Base-by-base conservation (phyloP, 1,140 invertebrate genomes). In the Drosophila albomicans region DNA sequence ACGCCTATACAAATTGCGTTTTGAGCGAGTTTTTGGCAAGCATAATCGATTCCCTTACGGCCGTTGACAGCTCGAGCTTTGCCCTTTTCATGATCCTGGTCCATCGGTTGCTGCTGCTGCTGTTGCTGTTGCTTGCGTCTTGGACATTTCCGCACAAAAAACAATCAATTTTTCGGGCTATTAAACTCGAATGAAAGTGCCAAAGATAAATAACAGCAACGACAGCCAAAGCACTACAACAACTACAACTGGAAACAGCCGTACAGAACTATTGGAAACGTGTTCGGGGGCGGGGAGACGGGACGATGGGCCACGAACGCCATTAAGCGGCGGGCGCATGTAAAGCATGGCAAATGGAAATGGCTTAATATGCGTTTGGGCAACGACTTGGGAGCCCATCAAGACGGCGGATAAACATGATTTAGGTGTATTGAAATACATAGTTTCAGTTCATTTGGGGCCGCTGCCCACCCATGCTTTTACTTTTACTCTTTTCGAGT, bases 121-220 rank as follows among this genome's bases (percentile, higher is more conserved):
- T 8, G 5, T 2, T 48, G 48, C 20, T 20, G 62, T 52, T 74
- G 56, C 70, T 69, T 86, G 75, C 70, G 16, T 5, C 13, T 20
- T 16, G 46, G 32, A 56, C 52, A 89, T 89, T 81, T 89, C 86
- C 85, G 85, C 62, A 89, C 85, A 77, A 72, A 84, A 91, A 91
- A 91, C 90, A 91, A 91, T 91, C 90, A 91, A 91, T 91, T 91
- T 91, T 90, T 91, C 90, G 86, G 89, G 76, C 90, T 91, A 91
- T 91, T 91, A 90, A 91, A 91, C 90, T 87, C 80, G 81, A 91
- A 91, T 91, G 90, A 84, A 90, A 87, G 85, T 91, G 90, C 82
- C 82, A 91, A 91, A 90, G 86, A 87, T 91, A 91, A 91, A 91
- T 82, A 88, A 91, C 89, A 86, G 85, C 85, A 89, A 81, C 85